A percentile compares a stretch with the other conserved stretches of the same genome.
phyloP scores from a whole-genome alignment of 30 jellyfish, hydroid and myxozoan genomes.

The Aurelia sp. region DNA sequence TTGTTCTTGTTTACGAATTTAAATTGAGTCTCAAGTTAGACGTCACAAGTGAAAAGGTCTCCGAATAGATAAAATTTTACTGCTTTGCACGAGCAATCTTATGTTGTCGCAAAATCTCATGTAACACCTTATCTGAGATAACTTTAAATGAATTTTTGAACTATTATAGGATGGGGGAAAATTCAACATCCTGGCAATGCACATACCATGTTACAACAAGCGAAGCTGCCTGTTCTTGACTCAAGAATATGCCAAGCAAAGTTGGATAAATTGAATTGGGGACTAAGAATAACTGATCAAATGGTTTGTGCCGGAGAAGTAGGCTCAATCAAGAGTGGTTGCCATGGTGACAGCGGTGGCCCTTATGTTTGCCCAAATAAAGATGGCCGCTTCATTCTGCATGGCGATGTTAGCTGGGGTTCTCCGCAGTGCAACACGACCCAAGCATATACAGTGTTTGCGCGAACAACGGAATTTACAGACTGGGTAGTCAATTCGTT shows the following conservation, averaged over 20 bases:
- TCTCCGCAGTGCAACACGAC: constrained; percentile 61
- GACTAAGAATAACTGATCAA: constrained; percentile 29
- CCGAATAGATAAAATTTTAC: too few species aligned
- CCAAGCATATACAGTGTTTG: constrained; percentile 70
- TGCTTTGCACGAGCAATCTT: too few species aligned
- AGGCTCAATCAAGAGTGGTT: constrained; percentile 64
- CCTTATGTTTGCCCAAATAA: constrained; percentile 73
- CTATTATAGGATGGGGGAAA: constrained; percentile 73
- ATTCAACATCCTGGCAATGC: constrained; percentile 64
- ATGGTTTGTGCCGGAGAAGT: constrained; percentile 73
- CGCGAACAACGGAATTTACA: constrained; percentile 61
- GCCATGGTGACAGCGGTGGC: constrained; percentile 92
- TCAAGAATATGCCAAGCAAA: constrained; percentile 45
- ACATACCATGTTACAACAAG: constrained; percentile 64
- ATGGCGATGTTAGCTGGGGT: constrained; percentile 93
- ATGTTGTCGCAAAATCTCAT: too few species aligned
- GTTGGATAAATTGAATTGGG: constrained; percentile 51
- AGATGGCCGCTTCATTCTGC: constrained; percentile 52
- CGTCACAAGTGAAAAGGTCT: too few species aligned
- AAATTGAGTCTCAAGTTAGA: too few species aligned
- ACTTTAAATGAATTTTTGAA: too few species aligned
- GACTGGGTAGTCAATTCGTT: constrained; percentile 59
- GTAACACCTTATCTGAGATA: too few species aligned
- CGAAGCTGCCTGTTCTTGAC: constrained; percentile 47
- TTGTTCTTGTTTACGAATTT: too few species aligned